Conservation (phyloP, 1,140 invertebrate genomes). For the Orius insidiosus region DNA sequence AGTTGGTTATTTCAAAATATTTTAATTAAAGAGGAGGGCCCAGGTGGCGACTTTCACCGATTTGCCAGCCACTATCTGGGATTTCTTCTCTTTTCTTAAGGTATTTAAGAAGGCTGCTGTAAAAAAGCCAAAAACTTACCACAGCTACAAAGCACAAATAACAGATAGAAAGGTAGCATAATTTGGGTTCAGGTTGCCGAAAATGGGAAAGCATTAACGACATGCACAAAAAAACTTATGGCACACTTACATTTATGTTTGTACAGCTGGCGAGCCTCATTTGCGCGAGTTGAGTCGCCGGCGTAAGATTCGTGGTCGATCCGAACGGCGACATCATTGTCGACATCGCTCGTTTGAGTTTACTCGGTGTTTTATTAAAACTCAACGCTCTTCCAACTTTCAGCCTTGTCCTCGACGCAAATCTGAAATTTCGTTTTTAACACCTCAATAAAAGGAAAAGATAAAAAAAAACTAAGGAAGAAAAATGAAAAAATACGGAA, state of each 20-base stretch:
- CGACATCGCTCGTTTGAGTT: conserved; percentile 80
- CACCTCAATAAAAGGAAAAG: conserved; percentile 16
- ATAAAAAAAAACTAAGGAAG: conserved; percentile 3
- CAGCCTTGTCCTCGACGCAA: conserved; percentile 64
- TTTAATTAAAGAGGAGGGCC: too few relatives aligned
- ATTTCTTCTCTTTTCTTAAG: too few relatives aligned
- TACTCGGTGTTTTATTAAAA: conserved; percentile 85
- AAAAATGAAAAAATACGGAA: conserved; percentile 9
- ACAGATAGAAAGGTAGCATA: too few relatives aligned
- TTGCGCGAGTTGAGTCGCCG: conserved; percentile 54
- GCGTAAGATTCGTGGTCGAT: conserved; percentile 55
- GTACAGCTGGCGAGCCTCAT: conserved; percentile 68
- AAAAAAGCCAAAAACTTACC: too few relatives aligned
- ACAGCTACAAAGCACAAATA: too few relatives aligned
- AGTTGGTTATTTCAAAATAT: too few relatives aligned
- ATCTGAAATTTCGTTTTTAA: conserved; percentile 30
- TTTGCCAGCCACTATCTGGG: too few relatives aligned
- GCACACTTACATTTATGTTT: conserved; percentile 68
- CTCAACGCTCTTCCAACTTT: conserved; percentile 86
- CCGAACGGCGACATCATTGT: conserved; percentile 87
- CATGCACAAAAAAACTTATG: too few relatives aligned
- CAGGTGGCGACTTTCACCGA: too few relatives aligned
- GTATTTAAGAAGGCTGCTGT: too few relatives aligned
- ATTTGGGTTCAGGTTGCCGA: too few relatives aligned
- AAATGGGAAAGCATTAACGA: too few relatives aligned